A percentile compares a stretch with the other conserved stretches of the same genome.
phyloP scores from a whole-genome alignment of 2,888 invertebrate species.

The Trissolcus brochymenae region DNA sequence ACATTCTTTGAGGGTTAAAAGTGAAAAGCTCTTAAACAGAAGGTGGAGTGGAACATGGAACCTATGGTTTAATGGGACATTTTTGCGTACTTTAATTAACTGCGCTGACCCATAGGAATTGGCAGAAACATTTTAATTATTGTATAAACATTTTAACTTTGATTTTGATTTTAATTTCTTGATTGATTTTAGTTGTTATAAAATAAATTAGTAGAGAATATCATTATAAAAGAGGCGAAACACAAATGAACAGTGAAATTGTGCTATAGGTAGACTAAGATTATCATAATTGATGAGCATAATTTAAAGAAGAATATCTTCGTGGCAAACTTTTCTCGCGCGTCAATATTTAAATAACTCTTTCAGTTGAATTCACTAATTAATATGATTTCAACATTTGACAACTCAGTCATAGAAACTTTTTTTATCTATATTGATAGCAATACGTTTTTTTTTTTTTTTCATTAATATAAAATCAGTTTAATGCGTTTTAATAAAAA shows the following conservation, averaged over 20 bases:
- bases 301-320: too few species aligned
- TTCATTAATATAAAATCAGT: too few species aligned
- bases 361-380: constrained; percentile 6
- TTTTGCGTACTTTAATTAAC: constrained; percentile 13
- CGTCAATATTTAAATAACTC: not conserved
- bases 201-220: too few species aligned
- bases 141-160: too few species aligned
- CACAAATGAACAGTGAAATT: constrained; percentile 11
- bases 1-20: constrained; percentile 55
- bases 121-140: too few species aligned
- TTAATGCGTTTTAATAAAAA: too few species aligned
- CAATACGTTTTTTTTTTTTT: too few species aligned
- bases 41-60: constrained; percentile 32
- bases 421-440: too few species aligned
- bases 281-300: constrained; percentile 17
- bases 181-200: too few species aligned
- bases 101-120: too few species aligned
- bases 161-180: too few species aligned
- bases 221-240: not conserved
- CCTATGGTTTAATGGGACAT: constrained; percentile 30
- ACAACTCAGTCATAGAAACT: not conserved
- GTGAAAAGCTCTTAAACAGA: constrained; percentile 56
- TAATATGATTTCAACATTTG: not conserved
- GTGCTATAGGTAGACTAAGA: constrained; percentile 13
- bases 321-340: constrained; percentile 8